Evolutionary conservation across 2,888 invertebrate genomes (phyloP).

Genomic region (Notocelia uddmanniana): DNA sequence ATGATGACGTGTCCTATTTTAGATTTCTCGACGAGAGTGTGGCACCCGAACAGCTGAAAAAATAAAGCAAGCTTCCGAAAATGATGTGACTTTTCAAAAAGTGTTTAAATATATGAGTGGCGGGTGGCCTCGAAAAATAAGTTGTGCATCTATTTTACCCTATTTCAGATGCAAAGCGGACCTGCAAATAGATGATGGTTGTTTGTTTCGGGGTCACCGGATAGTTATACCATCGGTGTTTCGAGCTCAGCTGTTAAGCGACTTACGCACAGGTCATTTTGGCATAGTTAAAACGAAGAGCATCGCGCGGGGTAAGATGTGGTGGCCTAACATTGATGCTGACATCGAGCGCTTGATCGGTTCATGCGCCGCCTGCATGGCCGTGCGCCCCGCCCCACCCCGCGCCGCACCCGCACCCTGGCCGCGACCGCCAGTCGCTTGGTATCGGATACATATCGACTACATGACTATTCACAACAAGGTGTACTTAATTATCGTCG

Average conservation of each 20-base stretch:
- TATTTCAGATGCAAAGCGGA: constrained; percentile 11
- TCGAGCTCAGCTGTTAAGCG: constrained; percentile 3
- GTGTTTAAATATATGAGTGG: constrained; percentile 6
- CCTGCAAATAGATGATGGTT: constrained; percentile 6
- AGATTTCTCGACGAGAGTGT: constrained; percentile 5
- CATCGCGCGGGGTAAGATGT: constrained; percentile 17
- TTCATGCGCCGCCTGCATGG: constrained; percentile 21
- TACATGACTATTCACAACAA: constrained; percentile 45
- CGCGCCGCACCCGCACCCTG: constrained; percentile 40
- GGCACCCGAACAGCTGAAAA: not conserved
- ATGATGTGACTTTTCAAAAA: not conserved
- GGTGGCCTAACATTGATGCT: constrained; percentile 26
- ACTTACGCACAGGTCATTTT: not conserved
- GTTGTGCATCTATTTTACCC: not conserved
- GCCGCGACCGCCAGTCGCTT: constrained; percentile 44
- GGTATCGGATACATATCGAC: constrained; percentile 49
- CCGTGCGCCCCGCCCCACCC: constrained; percentile 27
- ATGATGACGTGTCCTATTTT: not conserved
- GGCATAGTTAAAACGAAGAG: constrained; percentile 26
- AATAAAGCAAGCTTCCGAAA: not conserved
- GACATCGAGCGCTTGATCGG: constrained; percentile 26
- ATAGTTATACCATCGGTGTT: constrained; percentile 10
- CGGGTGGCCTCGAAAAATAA: constrained; percentile 20
- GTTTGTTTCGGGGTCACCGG: constrained; percentile 7
- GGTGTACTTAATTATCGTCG: not conserved